These are phyloP conservation scores for Choloepus hoffmanni DNA, from an alignment of 2,113 vertebrate genomes.

Conservation along the genomic window DNA sequence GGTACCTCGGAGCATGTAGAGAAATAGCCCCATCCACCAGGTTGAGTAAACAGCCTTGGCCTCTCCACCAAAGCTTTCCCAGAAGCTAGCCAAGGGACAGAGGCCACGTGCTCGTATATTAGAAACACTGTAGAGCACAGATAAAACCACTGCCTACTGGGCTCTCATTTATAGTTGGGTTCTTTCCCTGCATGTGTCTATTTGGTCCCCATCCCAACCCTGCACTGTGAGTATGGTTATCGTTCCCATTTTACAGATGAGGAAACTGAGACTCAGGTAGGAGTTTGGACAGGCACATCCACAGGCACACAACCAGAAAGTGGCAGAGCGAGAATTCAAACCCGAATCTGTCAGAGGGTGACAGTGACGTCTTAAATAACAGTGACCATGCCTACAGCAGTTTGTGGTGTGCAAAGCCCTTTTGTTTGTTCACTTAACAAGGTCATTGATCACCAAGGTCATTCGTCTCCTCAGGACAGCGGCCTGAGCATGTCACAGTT, in stretches of 20 bases:
- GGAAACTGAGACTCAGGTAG: constrained; percentile 26
- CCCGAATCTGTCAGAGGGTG: not conserved
- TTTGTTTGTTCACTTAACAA: not conserved
- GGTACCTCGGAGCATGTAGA: no score
- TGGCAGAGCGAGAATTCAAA: not conserved
- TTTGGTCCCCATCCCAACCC: not conserved
- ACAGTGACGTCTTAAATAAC: not conserved
- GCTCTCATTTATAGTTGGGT: accelerated
- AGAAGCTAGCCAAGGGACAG: not conserved
- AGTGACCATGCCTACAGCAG: not conserved
- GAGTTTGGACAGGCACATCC: not conserved
- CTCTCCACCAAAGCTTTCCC: not conserved
- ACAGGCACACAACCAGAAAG: not conserved
- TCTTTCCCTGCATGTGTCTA: accelerated
- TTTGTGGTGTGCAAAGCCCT: not conserved
- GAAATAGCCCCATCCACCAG: not conserved
- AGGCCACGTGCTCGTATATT: not conserved
- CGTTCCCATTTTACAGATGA: not conserved
- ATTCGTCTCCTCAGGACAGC: not conserved
- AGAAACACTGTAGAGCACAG: not conserved
- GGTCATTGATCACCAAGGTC: not conserved
- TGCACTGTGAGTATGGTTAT: not conserved
- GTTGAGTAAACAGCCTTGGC: not conserved
- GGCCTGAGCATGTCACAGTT: not conserved
- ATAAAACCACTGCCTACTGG: not conserved